A percentile compares a stretch with the other conserved stretches of the same genome.
Conservation (phyloP, 2,113 vertebrate genomes). For the Nothobranchius kuhntae region DNA sequence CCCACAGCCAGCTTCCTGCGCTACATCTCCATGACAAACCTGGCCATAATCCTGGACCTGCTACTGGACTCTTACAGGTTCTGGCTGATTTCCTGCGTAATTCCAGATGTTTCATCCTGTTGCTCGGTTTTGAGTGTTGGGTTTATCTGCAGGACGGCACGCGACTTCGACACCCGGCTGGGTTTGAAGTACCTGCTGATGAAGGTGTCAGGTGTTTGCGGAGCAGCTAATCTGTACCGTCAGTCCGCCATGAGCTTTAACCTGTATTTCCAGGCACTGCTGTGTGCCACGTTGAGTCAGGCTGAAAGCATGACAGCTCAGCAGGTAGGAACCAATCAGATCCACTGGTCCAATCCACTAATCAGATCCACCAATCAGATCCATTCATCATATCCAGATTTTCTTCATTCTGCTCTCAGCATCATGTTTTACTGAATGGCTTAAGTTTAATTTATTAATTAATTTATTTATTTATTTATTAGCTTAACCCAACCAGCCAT, state of each 20-base stretch:
- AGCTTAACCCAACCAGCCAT: no score
- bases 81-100: no score
- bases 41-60: conserved; percentile 95
- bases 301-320: conserved; percentile 89
- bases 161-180: conserved; percentile 94
- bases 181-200: conserved; percentile 96
- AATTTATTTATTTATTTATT: no score
- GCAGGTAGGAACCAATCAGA: conserved; percentile 63
- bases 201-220: conserved; percentile 94
- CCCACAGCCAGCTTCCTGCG: conserved; percentile 90
- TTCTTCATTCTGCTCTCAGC: no score
- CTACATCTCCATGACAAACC: conserved; percentile 96
- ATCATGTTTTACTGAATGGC: no score
- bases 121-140: accelerated
- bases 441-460: no score
- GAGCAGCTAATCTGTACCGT: conserved; percentile 94
- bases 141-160: conserved; percentile 80
- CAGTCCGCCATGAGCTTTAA: conserved; percentile 98
- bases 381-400: no score
- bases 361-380: no score
- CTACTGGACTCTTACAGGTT: conserved; percentile 92
- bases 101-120: background rate
- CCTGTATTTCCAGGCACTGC: conserved; percentile 93
- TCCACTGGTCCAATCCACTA: no score
- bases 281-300: conserved; percentile 89